Base-by-base conservation (phyloP, 2,888 invertebrate genomes). In the Calliphora vomitoria region DNA sequence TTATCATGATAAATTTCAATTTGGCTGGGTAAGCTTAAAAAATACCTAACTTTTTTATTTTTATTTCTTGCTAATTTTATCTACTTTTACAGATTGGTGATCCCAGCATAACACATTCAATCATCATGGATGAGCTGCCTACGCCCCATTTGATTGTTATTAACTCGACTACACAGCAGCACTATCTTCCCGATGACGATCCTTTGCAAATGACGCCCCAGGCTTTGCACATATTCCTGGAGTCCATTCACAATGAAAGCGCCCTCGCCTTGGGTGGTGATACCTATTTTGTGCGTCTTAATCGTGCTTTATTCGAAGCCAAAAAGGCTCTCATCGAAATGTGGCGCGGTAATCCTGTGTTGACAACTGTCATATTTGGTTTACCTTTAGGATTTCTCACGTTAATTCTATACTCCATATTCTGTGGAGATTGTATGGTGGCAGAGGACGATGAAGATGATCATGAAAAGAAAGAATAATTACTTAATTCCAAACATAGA, bases 381-480 rank as follows among this genome's bases (percentile, higher is more conserved):
- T 95, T 99, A 85, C 99, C 99, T 0, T 94, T 98, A 62, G 98
- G 98, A 50, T 99, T 99, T 93, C 95, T 99, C 25, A 97, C 97
- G 31, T 95, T 99, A 25, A 99, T 99, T 90, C 96, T 98, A 92
- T 99, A 99, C 93, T 98, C 98, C 1, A 96, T 99, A 88, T 99
- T 98, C 94, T 99, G 99, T 93, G 97, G 98, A 76, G 99, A 99
- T 93, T 98, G 99, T 91, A 94, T 98, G 89, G 99, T 98, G 93
- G 98, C 98, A 0, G 96, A 97, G 66, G 98, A 98, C 82, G 97
- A 97, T 0, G 93, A 92, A 55, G 94, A 94, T 58, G 92, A 93
- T 47, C 94, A 94, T 89, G 94, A 94, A 84, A 94, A 94, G 90
- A 94, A 94, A 83, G 94, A 95, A 89, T 95, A 94, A 90, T 74